A percentile compares a stretch with the other conserved stretches of the same genome.
These are phyloP conservation scores for Muscicapa striata DNA, from an alignment of 2,797 vertebrate genomes.

Conservation along the genomic window DNA sequence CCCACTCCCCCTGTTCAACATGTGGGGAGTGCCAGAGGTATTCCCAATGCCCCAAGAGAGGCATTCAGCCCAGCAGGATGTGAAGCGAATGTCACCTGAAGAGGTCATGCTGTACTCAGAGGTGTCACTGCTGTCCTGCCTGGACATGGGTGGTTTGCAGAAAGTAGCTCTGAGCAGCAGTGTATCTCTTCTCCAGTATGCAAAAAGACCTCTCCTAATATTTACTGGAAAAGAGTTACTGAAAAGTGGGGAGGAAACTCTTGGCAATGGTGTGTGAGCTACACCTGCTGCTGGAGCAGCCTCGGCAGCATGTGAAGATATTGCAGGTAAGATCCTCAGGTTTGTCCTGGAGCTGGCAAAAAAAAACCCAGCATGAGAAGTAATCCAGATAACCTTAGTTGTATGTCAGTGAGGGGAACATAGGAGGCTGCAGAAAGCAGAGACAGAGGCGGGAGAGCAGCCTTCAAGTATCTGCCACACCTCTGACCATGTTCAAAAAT, in stretches of 20 bases:
- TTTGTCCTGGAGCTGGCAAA: background rate
- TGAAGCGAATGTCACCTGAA: background rate
- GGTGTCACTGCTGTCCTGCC: background rate
- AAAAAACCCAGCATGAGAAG: background rate
- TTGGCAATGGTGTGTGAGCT: rapidly evolving
- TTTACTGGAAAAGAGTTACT: background rate
- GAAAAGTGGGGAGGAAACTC: background rate
- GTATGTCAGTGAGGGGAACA: background rate
- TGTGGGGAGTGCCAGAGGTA: background rate
- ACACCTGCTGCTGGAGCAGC: background rate
- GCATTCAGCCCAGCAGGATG: background rate
- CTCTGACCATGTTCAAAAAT: background rate
- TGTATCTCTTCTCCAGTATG: background rate
- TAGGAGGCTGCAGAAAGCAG: background rate
- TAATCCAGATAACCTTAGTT: background rate
- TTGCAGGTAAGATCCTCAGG: background rate
- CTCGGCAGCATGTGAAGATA: background rate
- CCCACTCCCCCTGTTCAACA: background rate
- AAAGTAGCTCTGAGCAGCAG: background rate
- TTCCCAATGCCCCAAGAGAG: background rate
- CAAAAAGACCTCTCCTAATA: background rate
- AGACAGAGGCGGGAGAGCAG: background rate
- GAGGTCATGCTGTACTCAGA: background rate
- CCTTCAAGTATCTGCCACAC: background rate
- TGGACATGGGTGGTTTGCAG: background rate